These are phyloP conservation scores for Epinotia brunnichana DNA, from an alignment of 2,888 invertebrate species.

Conservation along the genomic window DNA sequence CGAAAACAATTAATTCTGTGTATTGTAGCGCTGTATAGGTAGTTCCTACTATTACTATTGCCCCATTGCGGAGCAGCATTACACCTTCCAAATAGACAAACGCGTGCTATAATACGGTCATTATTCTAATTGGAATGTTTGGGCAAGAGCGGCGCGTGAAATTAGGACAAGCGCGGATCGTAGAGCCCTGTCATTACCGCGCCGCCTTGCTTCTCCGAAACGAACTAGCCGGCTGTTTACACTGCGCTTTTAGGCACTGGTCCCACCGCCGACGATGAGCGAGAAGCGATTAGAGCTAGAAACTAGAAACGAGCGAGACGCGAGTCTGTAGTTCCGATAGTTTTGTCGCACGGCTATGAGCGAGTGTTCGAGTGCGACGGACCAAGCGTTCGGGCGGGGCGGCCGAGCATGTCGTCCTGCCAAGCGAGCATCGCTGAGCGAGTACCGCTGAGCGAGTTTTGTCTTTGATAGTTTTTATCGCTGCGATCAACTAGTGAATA, in stretches of 20 bases:
- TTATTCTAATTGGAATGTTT: slow-evolving; percentile 80
- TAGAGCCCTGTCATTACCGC: slow-evolving; percentile 74
- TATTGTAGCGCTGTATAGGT: not conserved
- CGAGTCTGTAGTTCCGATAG: too few species aligned
- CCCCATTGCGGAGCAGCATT: slow-evolving; percentile 7
- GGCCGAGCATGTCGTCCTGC: too few species aligned
- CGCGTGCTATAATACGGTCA: slow-evolving; percentile 54
- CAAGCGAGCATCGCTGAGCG: too few species aligned
- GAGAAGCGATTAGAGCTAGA: too few species aligned
- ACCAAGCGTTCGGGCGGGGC: too few species aligned
- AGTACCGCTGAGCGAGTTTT: too few species aligned
- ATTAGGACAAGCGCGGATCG: slow-evolving; percentile 72
- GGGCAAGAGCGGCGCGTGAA: slow-evolving; percentile 69
- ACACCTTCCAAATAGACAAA: slow-evolving; percentile 41
- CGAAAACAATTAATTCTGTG: not conserved
- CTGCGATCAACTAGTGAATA: too few species aligned
- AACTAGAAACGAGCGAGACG: too few species aligned
- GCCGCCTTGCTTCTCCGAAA: slow-evolving; percentile 69
- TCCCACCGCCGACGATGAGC: too few species aligned
- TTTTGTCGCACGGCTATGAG: too few species aligned
- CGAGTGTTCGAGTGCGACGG: too few species aligned
- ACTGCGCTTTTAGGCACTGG: slow-evolving; percentile 51
- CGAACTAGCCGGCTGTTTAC: slow-evolving; percentile 56
- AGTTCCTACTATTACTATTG: not conserved
- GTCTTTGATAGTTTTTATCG: too few species aligned